Evolutionary conservation across 2,888 invertebrate genomes (phyloP).

Genomic region (Kuschelorhynchus macadamiae): DNA sequence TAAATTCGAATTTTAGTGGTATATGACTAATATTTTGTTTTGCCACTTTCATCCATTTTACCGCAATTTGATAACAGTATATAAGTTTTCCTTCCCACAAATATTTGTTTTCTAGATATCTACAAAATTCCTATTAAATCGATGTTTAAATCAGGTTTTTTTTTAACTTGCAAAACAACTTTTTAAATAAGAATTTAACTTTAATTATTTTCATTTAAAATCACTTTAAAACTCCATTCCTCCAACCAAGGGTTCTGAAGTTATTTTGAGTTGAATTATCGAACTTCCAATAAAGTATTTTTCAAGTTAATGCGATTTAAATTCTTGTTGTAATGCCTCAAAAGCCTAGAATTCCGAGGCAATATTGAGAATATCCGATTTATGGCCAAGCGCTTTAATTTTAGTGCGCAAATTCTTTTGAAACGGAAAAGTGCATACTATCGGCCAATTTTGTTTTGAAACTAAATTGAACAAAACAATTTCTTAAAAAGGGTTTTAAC

Average conservation of each 20-base stretch:
- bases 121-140: too few species aligned
- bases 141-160: too few species aligned
- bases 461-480: not conserved
- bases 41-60: too few species aligned
- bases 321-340: slow-evolving; percentile 48
- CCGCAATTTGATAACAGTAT: too few species aligned
- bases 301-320: slow-evolving; percentile 50
- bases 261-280: slow-evolving; percentile 26
- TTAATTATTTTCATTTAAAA: too few species aligned
- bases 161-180: too few species aligned
- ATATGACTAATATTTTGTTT: too few species aligned
- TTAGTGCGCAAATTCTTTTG: slow-evolving; percentile 12
- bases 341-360: slow-evolving; percentile 49
- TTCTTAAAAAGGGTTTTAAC: not conserved
- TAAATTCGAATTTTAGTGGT: too few species aligned
- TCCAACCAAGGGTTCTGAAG: not conserved
- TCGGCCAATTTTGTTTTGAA: not conserved
- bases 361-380: slow-evolving; percentile 49
- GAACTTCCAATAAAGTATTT: slow-evolving; percentile 48
- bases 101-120: too few species aligned
- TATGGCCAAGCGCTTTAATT: slow-evolving; percentile 25
- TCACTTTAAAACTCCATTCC: too few species aligned
- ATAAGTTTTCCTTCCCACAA: too few species aligned
- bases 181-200: too few species aligned
- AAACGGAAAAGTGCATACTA: not conserved